These are phyloP conservation scores for Notolabrus celidotus DNA, from an alignment of 2,797 vertebrate genomes.

Conservation along the genomic window DNA sequence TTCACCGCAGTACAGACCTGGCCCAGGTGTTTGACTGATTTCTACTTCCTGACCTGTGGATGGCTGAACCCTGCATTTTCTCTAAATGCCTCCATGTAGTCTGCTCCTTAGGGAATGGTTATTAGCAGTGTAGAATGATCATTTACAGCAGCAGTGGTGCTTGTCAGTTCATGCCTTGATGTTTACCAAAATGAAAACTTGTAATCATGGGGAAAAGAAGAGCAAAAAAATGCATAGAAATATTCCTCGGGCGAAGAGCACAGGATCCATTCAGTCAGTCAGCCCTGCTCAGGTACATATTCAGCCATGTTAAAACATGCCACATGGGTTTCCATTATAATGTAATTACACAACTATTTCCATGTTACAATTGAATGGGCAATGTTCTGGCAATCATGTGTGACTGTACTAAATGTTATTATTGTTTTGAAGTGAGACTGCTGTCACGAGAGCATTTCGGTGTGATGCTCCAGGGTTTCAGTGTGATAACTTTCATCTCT, in stretches of 20 bases:
- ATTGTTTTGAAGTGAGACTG: neutral
- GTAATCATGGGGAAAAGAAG: constrained; percentile 54
- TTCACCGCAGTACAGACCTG: neutral
- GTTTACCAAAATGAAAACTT: constrained; percentile 62
- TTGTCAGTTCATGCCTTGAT: constrained; percentile 72
- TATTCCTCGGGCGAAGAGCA: constrained; percentile 64
- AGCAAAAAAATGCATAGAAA: constrained; percentile 56
- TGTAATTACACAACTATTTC: constrained; percentile 64
- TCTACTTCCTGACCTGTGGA: constrained; percentile 39
- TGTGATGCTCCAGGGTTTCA: neutral
- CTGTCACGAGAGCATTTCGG: constrained; percentile 2
- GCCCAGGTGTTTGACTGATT: constrained; percentile 28
- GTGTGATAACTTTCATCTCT: neutral
- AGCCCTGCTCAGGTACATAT: constrained; percentile 46
- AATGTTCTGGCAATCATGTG: constrained; percentile 25
- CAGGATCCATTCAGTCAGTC: constrained; percentile 36
- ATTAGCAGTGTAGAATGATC: constrained; percentile 16
- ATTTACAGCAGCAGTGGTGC: constrained; percentile 32
- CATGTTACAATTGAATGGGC: constrained; percentile 27
- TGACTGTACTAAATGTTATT: constrained; percentile 6
- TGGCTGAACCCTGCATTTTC: constrained; percentile 30
- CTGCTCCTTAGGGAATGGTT: constrained; percentile 10
- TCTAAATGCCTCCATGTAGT: constrained; percentile 18
- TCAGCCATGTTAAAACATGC: constrained; percentile 77
- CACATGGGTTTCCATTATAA: constrained; percentile 57